phyloP scores from a whole-genome alignment of 2,797 vertebrate genomes.

The Lacerta agilis region DNA sequence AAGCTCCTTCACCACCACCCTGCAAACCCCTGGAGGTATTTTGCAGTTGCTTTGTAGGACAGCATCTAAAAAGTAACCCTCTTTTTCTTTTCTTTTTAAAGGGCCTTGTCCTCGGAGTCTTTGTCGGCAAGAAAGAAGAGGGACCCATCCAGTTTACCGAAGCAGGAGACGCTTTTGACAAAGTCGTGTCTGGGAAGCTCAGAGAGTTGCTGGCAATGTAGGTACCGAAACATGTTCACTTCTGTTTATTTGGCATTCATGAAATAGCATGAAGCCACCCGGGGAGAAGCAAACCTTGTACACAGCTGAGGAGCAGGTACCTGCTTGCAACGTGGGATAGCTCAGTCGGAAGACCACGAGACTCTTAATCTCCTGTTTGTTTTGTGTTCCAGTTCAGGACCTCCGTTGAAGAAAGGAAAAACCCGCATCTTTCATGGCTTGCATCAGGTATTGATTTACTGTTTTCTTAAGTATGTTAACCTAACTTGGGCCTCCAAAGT shows the following conservation, averaged over 20 bases:
- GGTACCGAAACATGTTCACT: conserved; percentile 65
- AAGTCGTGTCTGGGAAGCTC: conserved; percentile 86
- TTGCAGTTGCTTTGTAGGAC: not conserved
- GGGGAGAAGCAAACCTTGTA: not conserved
- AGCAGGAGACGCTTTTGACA: conserved; percentile 86
- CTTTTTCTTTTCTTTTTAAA: conserved; percentile 51
- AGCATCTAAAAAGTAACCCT: fast-evolving
- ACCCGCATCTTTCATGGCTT: conserved; percentile 90
- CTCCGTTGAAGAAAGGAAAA: conserved; percentile 92
- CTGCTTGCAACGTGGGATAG: not conserved
- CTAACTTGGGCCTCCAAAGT: not conserved
- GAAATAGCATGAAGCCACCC: not conserved
- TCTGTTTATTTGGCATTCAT: not conserved
- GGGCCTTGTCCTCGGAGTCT: conserved; percentile 93
- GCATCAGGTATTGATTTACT: conserved; percentile 84
- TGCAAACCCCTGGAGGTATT: not conserved
- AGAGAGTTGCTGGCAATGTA: conserved; percentile 87
- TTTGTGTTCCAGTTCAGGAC: conserved; percentile 85
- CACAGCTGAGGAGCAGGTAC: not conserved
- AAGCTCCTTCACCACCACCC: too few species aligned
- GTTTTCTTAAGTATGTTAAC: not conserved
- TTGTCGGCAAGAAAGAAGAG: conserved; percentile 83
- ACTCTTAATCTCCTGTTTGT: conserved; percentile 2
- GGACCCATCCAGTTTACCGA: conserved; percentile 80
- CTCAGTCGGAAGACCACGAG: not conserved